A percentile compares a stretch with the other conserved stretches of the same genome.
Evolutionary conservation across 1,140 invertebrate genomes (phyloP).

Genomic region (Notospermus geniculatus): DNA sequence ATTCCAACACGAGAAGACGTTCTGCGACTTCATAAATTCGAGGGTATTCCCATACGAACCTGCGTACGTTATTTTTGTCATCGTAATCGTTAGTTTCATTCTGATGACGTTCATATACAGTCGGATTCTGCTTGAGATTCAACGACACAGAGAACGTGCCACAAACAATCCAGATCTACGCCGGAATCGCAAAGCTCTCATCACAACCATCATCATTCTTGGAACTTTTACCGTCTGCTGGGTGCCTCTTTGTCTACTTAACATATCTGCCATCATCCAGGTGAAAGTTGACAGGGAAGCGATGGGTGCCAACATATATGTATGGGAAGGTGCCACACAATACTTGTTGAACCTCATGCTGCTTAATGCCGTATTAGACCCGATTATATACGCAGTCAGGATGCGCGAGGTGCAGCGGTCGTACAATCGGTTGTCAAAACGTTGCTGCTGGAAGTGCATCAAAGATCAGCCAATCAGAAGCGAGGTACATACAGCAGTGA

Average conservation of each 20-base stretch:
- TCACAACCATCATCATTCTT: constrained; percentile 68
- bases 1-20: constrained; percentile 42
- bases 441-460: background rate
- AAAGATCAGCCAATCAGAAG: background rate
- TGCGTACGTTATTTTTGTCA: constrained; percentile 42
- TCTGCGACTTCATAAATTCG: constrained; percentile 55
- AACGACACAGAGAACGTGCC: constrained; percentile 21
- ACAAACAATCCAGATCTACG: constrained; percentile 11
- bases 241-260: constrained; percentile 62
- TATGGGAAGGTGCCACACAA: constrained; percentile 25
- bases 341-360: constrained; percentile 59
- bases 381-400: constrained; percentile 69
- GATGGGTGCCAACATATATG: constrained; percentile 17
- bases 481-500: constrained; percentile 1
- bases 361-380: constrained; percentile 66
- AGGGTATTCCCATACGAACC: constrained; percentile 53
- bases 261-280: constrained; percentile 32
- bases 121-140: constrained; percentile 33
- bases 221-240: constrained; percentile 68
- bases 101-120: constrained; percentile 37
- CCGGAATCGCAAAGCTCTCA: constrained; percentile 66
- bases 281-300: constrained; percentile 17
- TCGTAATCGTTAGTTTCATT: constrained; percentile 56
- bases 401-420: constrained; percentile 61
- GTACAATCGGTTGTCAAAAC: constrained; percentile 24